phyloP scores from a whole-genome alignment of 2,113 vertebrate genomes.

The Zeus faber region DNA sequence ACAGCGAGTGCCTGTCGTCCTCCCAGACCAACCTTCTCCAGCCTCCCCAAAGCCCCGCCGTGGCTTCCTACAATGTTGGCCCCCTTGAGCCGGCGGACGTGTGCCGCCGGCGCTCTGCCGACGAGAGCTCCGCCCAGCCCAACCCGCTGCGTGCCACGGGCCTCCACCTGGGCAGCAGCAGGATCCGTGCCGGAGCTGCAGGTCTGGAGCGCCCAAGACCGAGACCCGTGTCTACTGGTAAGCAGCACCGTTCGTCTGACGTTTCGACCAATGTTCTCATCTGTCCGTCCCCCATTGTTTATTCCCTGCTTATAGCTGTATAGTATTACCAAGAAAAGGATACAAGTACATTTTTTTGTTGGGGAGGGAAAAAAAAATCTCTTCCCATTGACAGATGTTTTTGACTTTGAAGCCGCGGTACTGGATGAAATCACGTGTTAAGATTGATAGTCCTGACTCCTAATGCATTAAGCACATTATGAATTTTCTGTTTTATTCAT shows the following conservation, averaged over 20 bases:
- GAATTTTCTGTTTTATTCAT: slow-evolving; percentile 23
- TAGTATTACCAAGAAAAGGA: too few species aligned
- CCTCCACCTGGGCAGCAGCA: slow-evolving; percentile 66
- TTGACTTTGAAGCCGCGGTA: too few species aligned
- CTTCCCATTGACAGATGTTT: too few species aligned
- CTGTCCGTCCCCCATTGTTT: too few species aligned
- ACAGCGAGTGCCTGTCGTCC: slow-evolving; percentile 83
- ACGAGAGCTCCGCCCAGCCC: slow-evolving; percentile 77
- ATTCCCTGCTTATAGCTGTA: too few species aligned
- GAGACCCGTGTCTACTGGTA: slow-evolving; percentile 93
- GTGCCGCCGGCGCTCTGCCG: slow-evolving; percentile 82
- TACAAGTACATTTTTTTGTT: too few species aligned
- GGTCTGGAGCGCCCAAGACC: slow-evolving; percentile 62
- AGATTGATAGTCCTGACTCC: not conserved
- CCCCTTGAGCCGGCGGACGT: slow-evolving; percentile 51
- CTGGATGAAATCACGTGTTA: too few species aligned
- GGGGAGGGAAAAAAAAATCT: too few species aligned
- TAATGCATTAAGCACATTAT: slow-evolving; percentile 17
- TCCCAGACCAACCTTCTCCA: slow-evolving; percentile 77
- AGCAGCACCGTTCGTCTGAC: slow-evolving; percentile 3
- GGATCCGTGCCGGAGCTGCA: slow-evolving; percentile 59
- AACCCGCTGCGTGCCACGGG: slow-evolving; percentile 65
- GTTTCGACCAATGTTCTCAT: too few species aligned
- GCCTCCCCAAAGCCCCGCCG: slow-evolving; percentile 39
- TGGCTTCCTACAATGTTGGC: slow-evolving; percentile 22